Conservation (phyloP, 1,140 invertebrate genomes). For the Epicauta chinensis region DNA sequence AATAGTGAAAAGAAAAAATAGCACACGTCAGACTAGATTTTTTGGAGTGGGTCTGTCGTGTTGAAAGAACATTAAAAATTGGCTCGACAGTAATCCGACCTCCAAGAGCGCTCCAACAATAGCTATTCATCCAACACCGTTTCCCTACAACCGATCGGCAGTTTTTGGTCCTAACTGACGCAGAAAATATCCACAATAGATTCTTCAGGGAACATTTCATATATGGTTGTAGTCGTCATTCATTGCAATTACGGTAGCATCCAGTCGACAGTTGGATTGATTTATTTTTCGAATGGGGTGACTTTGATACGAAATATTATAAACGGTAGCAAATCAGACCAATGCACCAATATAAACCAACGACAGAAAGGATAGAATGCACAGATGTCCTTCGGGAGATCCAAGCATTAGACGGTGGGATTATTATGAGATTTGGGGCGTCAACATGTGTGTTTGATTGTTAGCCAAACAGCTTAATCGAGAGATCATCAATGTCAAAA, state of each 20-base stretch:
- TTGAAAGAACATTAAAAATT: constrained; percentile 13
- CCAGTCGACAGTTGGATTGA: constrained; percentile 10
- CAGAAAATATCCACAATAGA: constrained; percentile 13
- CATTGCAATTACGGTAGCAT: constrained; percentile 10
- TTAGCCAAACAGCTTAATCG: constrained; percentile 13
- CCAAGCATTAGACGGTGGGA: constrained; percentile 11
- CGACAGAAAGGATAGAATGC: constrained; percentile 5
- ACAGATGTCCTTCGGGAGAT: constrained; percentile 15
- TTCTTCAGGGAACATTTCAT: neutral
- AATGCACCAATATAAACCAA: constrained; percentile 4
- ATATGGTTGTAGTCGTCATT: constrained; percentile 7
- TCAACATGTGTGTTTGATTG: constrained; percentile 14
- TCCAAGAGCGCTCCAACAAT: constrained; percentile 13
- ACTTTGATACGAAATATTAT: constrained; percentile 1
- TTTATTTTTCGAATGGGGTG: constrained; percentile 3
- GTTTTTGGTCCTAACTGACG: constrained; percentile 8
- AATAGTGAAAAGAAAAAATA: too few species aligned
- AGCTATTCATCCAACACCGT: constrained; percentile 5
- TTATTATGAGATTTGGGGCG: constrained; percentile 14
- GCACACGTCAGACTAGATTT: too few species aligned
- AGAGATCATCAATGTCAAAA: constrained; percentile 9
- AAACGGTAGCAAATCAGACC: constrained; percentile 8
- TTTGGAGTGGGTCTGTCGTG: neutral
- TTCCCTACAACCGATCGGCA: constrained; percentile 8
- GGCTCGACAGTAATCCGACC: constrained; percentile 15